Conservation (phyloP, 2,797 vertebrate genomes). For the Leontocebus nigricollis region DNA sequence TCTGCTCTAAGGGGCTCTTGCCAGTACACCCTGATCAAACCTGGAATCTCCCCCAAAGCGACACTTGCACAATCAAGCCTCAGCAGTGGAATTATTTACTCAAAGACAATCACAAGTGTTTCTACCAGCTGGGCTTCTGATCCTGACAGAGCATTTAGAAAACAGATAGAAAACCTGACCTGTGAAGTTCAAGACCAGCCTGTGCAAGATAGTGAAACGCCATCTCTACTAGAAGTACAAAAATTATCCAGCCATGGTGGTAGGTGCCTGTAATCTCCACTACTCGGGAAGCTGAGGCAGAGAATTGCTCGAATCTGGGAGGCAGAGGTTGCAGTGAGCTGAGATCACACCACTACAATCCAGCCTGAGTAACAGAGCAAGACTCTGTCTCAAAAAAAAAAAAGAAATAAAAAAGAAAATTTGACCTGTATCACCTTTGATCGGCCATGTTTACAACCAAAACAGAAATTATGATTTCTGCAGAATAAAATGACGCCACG, state of each 20-base stretch:
- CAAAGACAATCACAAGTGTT: not conserved
- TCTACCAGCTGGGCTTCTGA: not conserved
- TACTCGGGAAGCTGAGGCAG: too few relatives aligned
- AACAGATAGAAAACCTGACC: fast-evolving
- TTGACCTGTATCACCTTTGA: fast-evolving
- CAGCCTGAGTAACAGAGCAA: too few relatives aligned
- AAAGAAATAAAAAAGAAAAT: not conserved
- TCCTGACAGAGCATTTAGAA: too few relatives aligned
- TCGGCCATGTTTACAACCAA: not conserved
- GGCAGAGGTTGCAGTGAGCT: too few relatives aligned
- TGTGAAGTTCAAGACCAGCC: too few relatives aligned
- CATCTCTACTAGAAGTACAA: too few relatives aligned
- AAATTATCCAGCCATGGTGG: too few relatives aligned
- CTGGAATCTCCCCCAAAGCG: not conserved
- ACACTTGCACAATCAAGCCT: not conserved
- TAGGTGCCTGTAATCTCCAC: too few relatives aligned
- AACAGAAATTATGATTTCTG: not conserved
- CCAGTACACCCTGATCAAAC: not conserved
- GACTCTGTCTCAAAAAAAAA: too few relatives aligned
- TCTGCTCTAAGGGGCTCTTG: not conserved
- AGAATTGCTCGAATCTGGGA: too few relatives aligned
- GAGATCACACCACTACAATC: too few relatives aligned
- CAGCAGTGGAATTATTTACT: fast-evolving
- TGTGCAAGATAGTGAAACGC: too few relatives aligned
- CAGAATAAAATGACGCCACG: not conserved